Conservation (phyloP, 2,888 invertebrate genomes). For the Hydriomena furcata region DNA sequence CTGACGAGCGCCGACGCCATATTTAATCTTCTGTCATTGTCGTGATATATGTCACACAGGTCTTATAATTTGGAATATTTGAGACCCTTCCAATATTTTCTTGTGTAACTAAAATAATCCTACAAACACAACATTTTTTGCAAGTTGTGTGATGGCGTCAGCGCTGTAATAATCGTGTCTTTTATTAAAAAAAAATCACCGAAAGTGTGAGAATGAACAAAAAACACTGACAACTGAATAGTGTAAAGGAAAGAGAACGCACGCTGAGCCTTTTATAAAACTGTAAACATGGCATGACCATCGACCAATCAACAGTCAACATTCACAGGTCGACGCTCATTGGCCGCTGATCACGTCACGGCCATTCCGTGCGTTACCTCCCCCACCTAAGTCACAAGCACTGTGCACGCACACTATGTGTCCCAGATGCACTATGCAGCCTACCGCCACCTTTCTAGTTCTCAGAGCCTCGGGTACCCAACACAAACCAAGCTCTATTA, state of each 20-base stretch:
- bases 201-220: constrained; percentile 63
- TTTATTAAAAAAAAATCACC: constrained; percentile 48
- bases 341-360: constrained; percentile 13
- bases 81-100: too few species aligned
- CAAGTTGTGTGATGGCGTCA: constrained; percentile 25
- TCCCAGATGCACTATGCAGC: constrained; percentile 50
- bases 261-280: constrained; percentile 3
- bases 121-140: too few species aligned
- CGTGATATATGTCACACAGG: too few species aligned
- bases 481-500: constrained; percentile 31
- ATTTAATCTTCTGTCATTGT: not conserved
- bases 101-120: too few species aligned
- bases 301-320: constrained; percentile 20
- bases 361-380: constrained; percentile 18
- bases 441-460: constrained; percentile 57
- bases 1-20: constrained; percentile 44
- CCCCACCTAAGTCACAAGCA: constrained; percentile 30
- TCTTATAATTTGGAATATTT: too few species aligned
- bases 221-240: constrained; percentile 62
- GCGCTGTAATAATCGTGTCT: too few species aligned
- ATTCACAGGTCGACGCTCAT: not conserved
- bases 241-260: constrained; percentile 33
- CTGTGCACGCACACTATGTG: constrained; percentile 50
- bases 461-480: constrained; percentile 16
- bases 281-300: constrained; percentile 3